Evolutionary conservation across 2,797 vertebrate species (phyloP).

Genomic region (Falco berigora): DNA sequence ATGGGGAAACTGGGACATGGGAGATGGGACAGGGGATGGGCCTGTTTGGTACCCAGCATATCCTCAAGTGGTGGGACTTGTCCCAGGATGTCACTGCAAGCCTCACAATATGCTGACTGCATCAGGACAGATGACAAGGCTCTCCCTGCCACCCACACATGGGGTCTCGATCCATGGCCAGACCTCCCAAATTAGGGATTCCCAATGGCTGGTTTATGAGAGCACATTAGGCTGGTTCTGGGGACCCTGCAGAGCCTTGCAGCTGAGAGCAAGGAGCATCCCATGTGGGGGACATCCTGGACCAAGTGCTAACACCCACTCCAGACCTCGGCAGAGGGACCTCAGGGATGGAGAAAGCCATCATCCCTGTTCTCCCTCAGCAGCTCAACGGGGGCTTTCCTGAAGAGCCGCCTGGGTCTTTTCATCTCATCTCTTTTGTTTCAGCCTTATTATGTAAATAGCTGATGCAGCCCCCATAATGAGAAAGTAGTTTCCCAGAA

Average conservation of each 20-base stretch:
- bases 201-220: not conserved
- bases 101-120: not conserved
- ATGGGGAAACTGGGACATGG: not conserved
- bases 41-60: not conserved
- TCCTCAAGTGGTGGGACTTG: not conserved
- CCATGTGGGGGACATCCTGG: not conserved
- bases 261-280: not conserved
- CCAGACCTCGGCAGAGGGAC: not conserved
- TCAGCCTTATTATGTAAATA: constrained; percentile 61
- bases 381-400: not conserved
- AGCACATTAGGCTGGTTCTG: rapidly evolving
- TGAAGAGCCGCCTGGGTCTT: not conserved
- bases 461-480: constrained; percentile 41
- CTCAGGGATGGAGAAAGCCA: not conserved
- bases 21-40: not conserved
- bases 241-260: not conserved
- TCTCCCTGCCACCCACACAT: rapidly evolving
- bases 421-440: constrained; percentile 50
- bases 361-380: not conserved
- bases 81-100: not conserved
- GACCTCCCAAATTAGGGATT: not conserved
- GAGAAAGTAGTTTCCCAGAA: constrained; percentile 57
- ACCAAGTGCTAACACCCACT: not conserved
- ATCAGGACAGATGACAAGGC: not conserved
- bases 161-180: rapidly evolving